A percentile compares a stretch with the other conserved stretches of the same genome.
These are phyloP conservation scores for Kobus ellipsiprymnus DNA, from an alignment of 2,113 vertebrate genomes.

Conservation along the genomic window DNA sequence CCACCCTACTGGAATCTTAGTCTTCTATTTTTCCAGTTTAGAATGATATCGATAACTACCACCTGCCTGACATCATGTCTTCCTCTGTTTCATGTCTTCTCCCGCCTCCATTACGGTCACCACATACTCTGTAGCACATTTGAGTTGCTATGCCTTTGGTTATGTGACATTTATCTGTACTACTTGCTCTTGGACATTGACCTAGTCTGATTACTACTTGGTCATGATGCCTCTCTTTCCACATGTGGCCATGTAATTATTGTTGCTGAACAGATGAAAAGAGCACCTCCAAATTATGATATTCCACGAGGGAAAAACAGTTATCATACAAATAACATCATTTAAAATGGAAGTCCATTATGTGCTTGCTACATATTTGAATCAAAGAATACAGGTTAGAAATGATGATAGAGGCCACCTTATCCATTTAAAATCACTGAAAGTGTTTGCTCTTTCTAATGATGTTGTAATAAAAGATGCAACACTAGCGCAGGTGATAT, in stretches of 20 bases:
- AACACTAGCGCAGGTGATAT: neutral
- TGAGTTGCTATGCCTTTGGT: neutral
- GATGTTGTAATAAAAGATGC: slow-evolving; percentile 1
- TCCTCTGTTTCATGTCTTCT: neutral
- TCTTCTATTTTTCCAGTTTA: too few relatives aligned
- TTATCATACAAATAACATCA: neutral
- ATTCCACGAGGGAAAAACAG: neutral
- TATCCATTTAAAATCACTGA: neutral
- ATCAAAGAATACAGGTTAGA: neutral
- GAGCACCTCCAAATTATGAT: neutral
- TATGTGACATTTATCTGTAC: neutral
- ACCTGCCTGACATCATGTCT: neutral
- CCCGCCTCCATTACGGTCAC: rapidly evolving
- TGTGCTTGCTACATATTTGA: neutral
- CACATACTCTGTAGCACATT: too few relatives aligned
- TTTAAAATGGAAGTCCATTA: neutral
- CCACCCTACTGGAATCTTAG: neutral
- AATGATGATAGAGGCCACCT: neutral
- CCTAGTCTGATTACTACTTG: neutral
- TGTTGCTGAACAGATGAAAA: neutral
- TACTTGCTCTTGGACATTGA: neutral
- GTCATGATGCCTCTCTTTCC: neutral
- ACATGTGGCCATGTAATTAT: rapidly evolving
- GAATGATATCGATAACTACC: neutral
- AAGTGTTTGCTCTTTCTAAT: neutral